Percentiles rank a stretch among this genome's conserved stretches.
Evolutionary conservation across 2,888 invertebrate genomes (phyloP).

Genomic region (Deilephila porcellus): DNA sequence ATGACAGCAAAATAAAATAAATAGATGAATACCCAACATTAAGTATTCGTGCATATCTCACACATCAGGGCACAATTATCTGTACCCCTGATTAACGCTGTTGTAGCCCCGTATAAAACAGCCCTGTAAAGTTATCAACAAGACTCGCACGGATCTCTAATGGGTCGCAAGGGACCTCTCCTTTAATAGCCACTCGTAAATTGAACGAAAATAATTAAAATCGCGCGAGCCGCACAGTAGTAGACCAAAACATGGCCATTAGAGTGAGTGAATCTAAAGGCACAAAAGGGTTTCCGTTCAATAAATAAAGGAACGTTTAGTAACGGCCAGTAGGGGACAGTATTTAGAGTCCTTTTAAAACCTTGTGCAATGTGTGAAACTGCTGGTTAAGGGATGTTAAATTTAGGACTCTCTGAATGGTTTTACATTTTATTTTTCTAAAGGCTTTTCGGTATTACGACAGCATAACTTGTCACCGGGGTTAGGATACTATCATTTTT

Average conservation of each 20-base stretch:
- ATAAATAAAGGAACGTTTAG: constrained; percentile 70
- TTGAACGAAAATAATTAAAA: constrained; percentile 85
- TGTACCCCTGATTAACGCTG: constrained; percentile 67
- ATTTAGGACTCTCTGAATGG: neutral
- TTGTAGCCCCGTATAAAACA: constrained; percentile 70
- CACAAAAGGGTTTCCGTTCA: constrained; percentile 76
- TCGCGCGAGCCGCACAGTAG: constrained; percentile 68
- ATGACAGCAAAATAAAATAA: too few species aligned
- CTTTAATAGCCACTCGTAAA: constrained; percentile 84
- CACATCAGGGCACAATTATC: constrained; percentile 60
- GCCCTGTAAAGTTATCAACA: constrained; percentile 80
- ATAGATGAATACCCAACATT: constrained; percentile 34
- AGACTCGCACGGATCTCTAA: constrained; percentile 73
- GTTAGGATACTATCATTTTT: too few species aligned
- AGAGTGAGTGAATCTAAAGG: constrained; percentile 65
- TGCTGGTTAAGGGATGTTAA: neutral
- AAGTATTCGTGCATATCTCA: constrained; percentile 57
- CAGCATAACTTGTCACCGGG: too few species aligned
- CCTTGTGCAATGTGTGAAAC: neutral
- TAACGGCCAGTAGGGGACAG: constrained; percentile 29
- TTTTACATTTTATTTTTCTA: too few species aligned
- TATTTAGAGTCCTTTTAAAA: constrained; percentile 23
- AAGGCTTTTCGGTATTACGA: too few species aligned
- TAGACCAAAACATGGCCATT: constrained; percentile 81
- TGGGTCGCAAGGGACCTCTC: constrained; percentile 76